Evolutionary conservation across 1,140 invertebrate genomes (phyloP).

Genomic region (Asbolus verrucosus): DNA sequence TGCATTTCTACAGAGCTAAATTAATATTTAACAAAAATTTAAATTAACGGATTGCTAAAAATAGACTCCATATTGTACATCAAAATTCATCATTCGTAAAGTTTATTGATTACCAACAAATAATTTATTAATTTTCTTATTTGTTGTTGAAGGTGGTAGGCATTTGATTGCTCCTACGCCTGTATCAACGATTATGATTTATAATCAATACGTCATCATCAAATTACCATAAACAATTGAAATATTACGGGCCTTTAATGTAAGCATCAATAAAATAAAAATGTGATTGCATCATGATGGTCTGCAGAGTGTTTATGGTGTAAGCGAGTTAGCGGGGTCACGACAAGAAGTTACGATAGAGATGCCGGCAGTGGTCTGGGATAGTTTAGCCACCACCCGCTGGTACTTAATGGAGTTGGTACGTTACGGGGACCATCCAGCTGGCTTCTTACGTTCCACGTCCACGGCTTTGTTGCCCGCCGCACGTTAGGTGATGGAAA

Average conservation of each 20-base stretch:
- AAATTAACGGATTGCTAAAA: too few relatives aligned
- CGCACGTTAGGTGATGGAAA: neutral
- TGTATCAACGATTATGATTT: conserved; percentile 25
- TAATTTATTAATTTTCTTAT: conserved; percentile 35
- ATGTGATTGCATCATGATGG: conserved; percentile 37
- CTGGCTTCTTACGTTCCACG: conserved; percentile 6
- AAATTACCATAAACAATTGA: conserved; percentile 31
- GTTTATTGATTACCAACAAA: conserved; percentile 19
- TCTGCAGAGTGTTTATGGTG: conserved; percentile 28
- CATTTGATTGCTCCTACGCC: conserved; percentile 27
- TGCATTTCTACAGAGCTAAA: too few relatives aligned
- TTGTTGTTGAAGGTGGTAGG: conserved; percentile 11
- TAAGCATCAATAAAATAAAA: conserved; percentile 36
- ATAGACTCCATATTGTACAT: too few relatives aligned
- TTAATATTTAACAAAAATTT: too few relatives aligned
- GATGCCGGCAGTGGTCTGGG: conserved; percentile 35
- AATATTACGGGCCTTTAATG: conserved; percentile 22
- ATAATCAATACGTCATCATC: conserved; percentile 20
- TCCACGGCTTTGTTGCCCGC: conserved; percentile 1
- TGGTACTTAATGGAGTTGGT: conserved; percentile 46
- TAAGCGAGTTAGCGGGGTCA: conserved; percentile 30
- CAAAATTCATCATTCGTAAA: too few relatives aligned
- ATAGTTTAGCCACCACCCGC: conserved; percentile 48
- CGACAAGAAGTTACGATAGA: conserved; percentile 44
- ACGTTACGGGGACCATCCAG: conserved; percentile 37